Evolutionary conservation across 2,797 vertebrate genomes (phyloP).

Genomic region (Morelia viridis): DNA sequence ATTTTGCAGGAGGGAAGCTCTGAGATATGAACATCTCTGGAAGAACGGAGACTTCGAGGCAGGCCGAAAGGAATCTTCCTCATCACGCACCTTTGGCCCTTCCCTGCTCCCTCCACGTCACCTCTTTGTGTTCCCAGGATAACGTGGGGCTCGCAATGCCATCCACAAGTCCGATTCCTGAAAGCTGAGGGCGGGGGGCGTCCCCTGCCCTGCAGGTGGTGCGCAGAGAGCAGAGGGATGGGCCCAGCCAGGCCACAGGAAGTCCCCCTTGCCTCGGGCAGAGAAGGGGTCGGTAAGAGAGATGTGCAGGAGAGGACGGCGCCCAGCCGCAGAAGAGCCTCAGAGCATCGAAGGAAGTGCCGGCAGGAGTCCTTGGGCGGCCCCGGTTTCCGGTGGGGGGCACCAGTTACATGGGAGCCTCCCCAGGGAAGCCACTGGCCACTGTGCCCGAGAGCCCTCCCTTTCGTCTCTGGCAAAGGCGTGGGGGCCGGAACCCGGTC

Average conservation of each 20-base stretch:
- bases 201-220: not conserved
- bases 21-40: fast-evolving
- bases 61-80: not conserved
- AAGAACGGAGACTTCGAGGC: not conserved
- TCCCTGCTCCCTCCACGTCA: not conserved
- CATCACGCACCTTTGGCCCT: no score
- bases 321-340: not conserved
- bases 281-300: not conserved
- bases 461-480: not conserved
- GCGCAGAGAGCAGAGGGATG: not conserved
- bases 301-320: not conserved
- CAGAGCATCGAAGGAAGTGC: not conserved
- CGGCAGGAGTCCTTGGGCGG: not conserved
- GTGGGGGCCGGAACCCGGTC: not conserved
- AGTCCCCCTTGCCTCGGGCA: not conserved
- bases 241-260: not conserved
- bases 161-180: not conserved
- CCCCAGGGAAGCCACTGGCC: not conserved
- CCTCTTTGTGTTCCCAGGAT: not conserved
- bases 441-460: not conserved
- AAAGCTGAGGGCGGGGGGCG: not conserved
- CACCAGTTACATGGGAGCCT: not conserved
- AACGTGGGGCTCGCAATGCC: not conserved
- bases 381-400: not conserved
- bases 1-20: not conserved